These are phyloP conservation scores for Rhaphigaster nebulosa DNA, from an alignment of 2,888 invertebrate genomes.

Conservation along the genomic window DNA sequence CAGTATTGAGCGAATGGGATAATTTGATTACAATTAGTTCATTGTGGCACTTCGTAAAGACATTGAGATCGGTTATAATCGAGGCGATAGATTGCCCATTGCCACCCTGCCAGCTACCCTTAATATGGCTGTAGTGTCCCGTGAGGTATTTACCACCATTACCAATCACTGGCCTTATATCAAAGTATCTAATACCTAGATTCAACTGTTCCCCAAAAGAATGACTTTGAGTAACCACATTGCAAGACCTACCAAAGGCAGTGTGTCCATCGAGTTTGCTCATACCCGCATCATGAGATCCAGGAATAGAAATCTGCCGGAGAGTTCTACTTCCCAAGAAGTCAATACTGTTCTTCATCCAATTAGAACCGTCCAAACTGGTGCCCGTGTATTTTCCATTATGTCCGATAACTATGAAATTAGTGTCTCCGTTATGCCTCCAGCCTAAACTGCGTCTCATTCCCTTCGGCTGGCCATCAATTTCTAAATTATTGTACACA, in stretches of 20 bases:
- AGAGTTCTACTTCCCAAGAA: background rate
- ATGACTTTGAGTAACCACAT: background rate
- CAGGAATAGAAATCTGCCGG: background rate
- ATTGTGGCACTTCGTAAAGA: background rate
- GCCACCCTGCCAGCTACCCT: background rate
- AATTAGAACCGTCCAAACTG: slow-evolving; percentile 16
- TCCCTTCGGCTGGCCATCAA: background rate
- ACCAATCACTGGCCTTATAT: background rate
- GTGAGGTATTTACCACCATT: slow-evolving; percentile 3
- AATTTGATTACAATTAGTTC: background rate
- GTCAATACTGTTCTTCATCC: slow-evolving; percentile 1
- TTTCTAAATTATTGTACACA: background rate
- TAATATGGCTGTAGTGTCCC: background rate
- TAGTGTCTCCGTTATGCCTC: slow-evolving; percentile 18
- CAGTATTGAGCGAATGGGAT: background rate
- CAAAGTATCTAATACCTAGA: background rate
- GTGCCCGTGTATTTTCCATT: slow-evolving; percentile 9
- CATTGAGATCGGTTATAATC: background rate
- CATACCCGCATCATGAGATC: background rate
- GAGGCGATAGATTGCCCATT: background rate
- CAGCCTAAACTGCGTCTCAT: background rate
- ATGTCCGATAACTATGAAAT: background rate
- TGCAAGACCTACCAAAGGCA: background rate
- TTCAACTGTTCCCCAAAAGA: background rate
- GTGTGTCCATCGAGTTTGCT: slow-evolving; percentile 1